A percentile compares a stretch with the other conserved stretches of the same genome.
Evolutionary conservation across 2,888 invertebrate species (phyloP).

Genomic region (Sinotaia quadrata): DNA sequence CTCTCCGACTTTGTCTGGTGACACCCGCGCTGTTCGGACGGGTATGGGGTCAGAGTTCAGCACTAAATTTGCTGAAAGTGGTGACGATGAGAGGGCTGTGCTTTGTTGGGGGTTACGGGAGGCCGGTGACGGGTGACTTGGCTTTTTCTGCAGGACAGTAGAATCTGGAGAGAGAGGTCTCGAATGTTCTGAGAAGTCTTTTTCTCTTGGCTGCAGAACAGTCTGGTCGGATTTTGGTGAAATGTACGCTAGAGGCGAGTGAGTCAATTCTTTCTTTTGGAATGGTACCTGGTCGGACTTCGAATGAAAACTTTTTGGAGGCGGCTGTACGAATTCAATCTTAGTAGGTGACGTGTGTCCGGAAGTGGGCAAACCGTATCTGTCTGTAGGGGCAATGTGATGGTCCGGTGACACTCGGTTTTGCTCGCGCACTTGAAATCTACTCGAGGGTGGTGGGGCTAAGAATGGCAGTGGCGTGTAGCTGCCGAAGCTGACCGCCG

Average conservation of each 20-base stretch:
- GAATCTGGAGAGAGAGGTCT: no score
- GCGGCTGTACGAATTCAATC: background rate
- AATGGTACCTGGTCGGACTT: no score
- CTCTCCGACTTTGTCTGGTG: no score
- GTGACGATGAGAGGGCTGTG: no score
- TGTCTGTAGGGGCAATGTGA: background rate
- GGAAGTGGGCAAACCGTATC: background rate
- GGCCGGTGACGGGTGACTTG: no score
- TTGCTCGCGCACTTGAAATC: background rate
- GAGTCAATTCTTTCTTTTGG: no score
- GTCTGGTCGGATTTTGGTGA: background rate
- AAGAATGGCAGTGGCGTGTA: slow-evolving; percentile 11
- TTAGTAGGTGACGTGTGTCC: background rate
- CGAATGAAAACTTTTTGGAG: background rate
- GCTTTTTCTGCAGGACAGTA: no score
- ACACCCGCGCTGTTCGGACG: no score
- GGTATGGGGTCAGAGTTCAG: no score
- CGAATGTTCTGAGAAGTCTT: background rate
- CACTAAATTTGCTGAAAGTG: no score
- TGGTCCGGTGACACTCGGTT: background rate
- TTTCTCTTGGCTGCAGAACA: background rate
- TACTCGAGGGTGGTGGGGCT: background rate
- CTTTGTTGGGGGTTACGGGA: background rate
- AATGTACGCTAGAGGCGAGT: no score
- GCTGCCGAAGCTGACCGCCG: slow-evolving; percentile 7